These are phyloP conservation scores for Cyanistes caeruleus DNA, from an alignment of 2,113 vertebrate genomes.

Conservation along the genomic window DNA sequence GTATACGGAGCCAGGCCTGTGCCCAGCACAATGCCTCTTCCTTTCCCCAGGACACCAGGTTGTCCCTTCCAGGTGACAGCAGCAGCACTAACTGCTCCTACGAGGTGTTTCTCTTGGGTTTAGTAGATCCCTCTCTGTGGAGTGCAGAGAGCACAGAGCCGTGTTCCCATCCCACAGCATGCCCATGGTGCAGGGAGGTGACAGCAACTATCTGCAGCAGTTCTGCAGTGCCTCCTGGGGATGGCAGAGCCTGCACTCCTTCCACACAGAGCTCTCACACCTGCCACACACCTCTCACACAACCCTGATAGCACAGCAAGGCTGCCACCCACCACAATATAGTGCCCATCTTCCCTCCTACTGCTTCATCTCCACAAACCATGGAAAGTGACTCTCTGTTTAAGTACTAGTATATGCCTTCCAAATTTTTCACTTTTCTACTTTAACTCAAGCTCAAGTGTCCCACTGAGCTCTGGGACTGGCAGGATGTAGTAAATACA, in stretches of 20 bases:
- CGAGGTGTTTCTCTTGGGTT: accelerated
- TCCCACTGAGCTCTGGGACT: background rate
- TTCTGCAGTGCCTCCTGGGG: background rate
- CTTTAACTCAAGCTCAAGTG: background rate
- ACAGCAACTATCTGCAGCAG: accelerated
- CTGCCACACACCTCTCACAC: background rate
- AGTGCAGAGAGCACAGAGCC: background rate
- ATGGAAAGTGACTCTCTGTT: background rate
- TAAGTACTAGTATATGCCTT: background rate
- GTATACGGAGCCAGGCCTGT: accelerated
- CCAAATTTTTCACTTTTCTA: background rate
- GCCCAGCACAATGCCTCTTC: background rate
- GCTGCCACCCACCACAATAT: background rate
- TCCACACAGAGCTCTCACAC: background rate
- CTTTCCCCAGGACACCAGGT: background rate
- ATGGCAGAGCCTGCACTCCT: background rate
- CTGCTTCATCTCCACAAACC: background rate
- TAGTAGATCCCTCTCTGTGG: background rate
- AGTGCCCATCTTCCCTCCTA: background rate
- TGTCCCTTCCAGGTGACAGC: background rate
- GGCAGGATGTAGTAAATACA: background rate
- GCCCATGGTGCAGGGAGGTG: accelerated
- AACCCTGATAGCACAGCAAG: background rate
- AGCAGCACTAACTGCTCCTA: background rate
- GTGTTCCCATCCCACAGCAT: accelerated